phyloP scores from a whole-genome alignment of 92 coral and sea anemone species.

The Diadumene lineata region DNA sequence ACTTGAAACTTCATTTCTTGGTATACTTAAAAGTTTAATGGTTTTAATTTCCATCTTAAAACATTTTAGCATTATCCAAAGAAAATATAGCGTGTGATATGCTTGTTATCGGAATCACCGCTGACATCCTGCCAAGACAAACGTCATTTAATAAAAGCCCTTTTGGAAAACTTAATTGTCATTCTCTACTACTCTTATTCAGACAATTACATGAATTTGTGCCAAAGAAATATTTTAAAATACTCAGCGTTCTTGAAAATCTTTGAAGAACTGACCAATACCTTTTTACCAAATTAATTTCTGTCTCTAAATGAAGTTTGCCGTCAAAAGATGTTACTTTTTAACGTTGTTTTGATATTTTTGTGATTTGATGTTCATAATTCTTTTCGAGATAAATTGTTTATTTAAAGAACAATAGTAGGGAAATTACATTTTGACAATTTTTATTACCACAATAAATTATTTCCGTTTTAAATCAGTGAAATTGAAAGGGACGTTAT shows the following conservation, averaged over 20 bases:
- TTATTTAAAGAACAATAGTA: not conserved
- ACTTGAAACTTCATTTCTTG: too few relatives aligned
- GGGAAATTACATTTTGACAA: slow-evolving; percentile 9
- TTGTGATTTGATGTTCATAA: not conserved
- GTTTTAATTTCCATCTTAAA: not conserved
- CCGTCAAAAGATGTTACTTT: not conserved
- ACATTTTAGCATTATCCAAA: not conserved
- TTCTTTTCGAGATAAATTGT: not conserved
- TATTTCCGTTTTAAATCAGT: not conserved
- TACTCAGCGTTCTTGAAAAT: too few relatives aligned
- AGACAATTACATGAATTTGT: too few relatives aligned
- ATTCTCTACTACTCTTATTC: not conserved
- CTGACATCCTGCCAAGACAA: not conserved
- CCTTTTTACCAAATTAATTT: too few relatives aligned
- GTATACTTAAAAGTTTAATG: too few relatives aligned
- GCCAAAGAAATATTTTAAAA: too few relatives aligned
- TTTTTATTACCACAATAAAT: not conserved
- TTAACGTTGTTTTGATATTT: too few relatives aligned
- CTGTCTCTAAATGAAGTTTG: not conserved
- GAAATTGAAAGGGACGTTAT: too few relatives aligned
- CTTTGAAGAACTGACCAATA: too few relatives aligned
- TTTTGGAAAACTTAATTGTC: not conserved
- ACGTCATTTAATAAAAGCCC: not conserved
- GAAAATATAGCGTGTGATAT: not conserved
- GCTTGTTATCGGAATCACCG: not conserved